Base-by-base conservation (phyloP, 2,797 vertebrate genomes). In the Cacajao melanocephalus region DNA sequence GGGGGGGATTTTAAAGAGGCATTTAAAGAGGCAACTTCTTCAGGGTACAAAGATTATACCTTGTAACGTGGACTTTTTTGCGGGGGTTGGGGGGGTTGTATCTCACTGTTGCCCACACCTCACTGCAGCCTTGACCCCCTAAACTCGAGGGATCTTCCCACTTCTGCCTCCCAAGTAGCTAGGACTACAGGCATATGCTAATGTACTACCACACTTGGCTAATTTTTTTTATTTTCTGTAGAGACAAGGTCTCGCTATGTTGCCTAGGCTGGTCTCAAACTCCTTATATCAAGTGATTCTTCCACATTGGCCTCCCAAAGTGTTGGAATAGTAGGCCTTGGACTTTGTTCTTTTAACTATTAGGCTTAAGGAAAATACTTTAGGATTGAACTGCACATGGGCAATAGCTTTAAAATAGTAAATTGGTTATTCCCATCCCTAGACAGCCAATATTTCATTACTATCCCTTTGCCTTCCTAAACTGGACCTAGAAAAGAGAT, bases 311-410 rank as follows among this genome's bases (percentile, higher is more conserved):
- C 64, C 64, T 67, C 17, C 61, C 64, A 19, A 67, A n/a, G 33
- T n/a, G 7, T n/a, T 19, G 33, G 64, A 33, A 67, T 67, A 8
- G 33, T 33, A n/a, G 64, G 33, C 33, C 64, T 67, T 73, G 50
- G 22, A 73, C 15, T 57, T 90, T 58, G n/a, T 91, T 67, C 22
- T 73, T 79, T 48, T 78, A 92, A 90, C 20, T 85, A 79, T 67
- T 46, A 75, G n/a, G 4, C 33, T 88, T 85, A 88, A 90, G 19
- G n/a, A 90, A 96, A 96, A 90, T 55, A 36, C 4, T 61, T 84
- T 20, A 93, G n/a, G 46, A 36, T 3, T 72, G 24, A 87, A 41
- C 30, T 82, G 20, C 17, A 30, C 8, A 15, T 24, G 22, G 20
- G 5, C 83, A 76, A 14, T 81, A 86, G 44, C 15, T 50, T 75